These are phyloP conservation scores for Bergia puertoricense DNA, from an alignment of 92 coral and sea anemone species.

Conservation along the genomic window DNA sequence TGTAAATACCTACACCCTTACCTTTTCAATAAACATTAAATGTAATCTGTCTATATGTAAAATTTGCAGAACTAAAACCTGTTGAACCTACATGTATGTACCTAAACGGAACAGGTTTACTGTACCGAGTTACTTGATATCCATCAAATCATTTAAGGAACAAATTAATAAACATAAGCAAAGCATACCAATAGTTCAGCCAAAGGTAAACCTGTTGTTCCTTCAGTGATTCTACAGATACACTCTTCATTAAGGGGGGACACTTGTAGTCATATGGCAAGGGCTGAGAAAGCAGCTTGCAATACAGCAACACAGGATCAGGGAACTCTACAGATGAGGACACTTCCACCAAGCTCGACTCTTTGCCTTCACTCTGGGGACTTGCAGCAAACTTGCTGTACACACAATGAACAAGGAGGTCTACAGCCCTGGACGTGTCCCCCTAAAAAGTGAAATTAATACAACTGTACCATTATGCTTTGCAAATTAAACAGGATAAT, in stretches of 20 bases:
- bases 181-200: constrained; percentile 86
- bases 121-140: background rate
- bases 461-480: too few species aligned
- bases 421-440: constrained; percentile 48
- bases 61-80: too few species aligned
- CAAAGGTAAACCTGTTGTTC: constrained; percentile 79
- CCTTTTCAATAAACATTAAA: too few species aligned
- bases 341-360: constrained; percentile 36
- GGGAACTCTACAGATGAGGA: constrained; percentile 33
- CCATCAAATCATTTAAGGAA: background rate
- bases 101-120: background rate
- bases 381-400: constrained; percentile 58
- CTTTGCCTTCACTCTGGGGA: constrained; percentile 18
- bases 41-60: too few species aligned
- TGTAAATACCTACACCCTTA: too few species aligned
- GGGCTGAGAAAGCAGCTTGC: constrained; percentile 77
- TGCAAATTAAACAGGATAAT: too few species aligned
- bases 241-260: constrained; percentile 61
- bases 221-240: constrained; percentile 48
- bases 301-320: constrained; percentile 72
- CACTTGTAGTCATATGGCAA: constrained; percentile 79
- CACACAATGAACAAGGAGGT: constrained; percentile 58
- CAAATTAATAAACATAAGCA: background rate
- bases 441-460: constrained; percentile 37
- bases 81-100: background rate